Evolutionary conservation across 2,888 invertebrate genomes (phyloP), one percentile per base, ranked within the genome.

Genomic region (Megalurothrips usitatus): DNA sequence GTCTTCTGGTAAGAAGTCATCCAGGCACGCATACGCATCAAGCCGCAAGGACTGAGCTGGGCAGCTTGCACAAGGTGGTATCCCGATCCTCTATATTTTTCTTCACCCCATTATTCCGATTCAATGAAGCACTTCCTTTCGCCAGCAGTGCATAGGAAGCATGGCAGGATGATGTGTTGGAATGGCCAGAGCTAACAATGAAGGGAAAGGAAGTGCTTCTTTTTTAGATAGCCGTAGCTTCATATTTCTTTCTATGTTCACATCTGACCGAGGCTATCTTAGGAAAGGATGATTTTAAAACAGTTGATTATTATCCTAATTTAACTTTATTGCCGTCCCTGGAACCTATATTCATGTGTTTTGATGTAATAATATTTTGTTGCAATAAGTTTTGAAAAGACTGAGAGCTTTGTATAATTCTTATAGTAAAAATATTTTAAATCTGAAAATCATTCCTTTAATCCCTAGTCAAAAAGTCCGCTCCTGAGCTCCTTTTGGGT

Each of bases 61-160:
- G 68, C 68, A 75, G 23, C 68, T 26, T 75, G 68, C 68, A 75
- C 68, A 75, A 75, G 68, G 68, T 75, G 68, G 68, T 75, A 75
- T 58, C 68, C 68, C 23, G 26, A 75, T 43, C 68, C 26, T 75
- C 68, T 75, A 12, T 26, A 43, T 43, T 43, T 43, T 43, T 43
- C 34, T 43, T 43, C 34, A 43, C 34, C 34, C 34, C 11, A 58
- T 11, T 75, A 9, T 6, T 23, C 10, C 68, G 11, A 75, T 26
- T 75, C 1, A 23, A 12, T 23, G 68, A 58, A 58, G 58, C 58
- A 14, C 58, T 58, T 58, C 58, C 58, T 58, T 19, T 58, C 14
- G 3, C 34, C 34, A 2, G 6, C 34, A 4, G 34, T 43, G 34
- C 6, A 6, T 2, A 6, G 34, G 34, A 43, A 43, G 34, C 6